Evolutionary conservation across 2,888 invertebrate genomes (phyloP), one percentile per base, ranked within the genome.

Genomic region (Sinohyriopsis cumingii): DNA sequence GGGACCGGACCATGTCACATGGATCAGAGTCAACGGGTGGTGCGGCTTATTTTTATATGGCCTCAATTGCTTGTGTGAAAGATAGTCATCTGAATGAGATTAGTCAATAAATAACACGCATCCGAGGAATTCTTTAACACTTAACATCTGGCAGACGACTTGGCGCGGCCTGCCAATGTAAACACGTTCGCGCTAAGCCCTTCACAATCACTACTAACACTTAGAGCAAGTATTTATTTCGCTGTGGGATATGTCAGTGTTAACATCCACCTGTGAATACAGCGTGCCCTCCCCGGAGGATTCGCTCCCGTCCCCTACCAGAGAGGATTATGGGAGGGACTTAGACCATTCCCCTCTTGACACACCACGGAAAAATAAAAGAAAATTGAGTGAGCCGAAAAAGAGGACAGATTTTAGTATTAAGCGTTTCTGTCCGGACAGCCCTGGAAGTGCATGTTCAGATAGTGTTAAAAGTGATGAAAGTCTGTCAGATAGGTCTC

Each of bases 341-440:
- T 64, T 71, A 12, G 45, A 45, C 63, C 33, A 18, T 59, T 77
- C 73, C 63, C 74, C 74, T 62, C 63, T 63, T 53, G 79, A 79
- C 67, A 79, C 78, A 24, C 81, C 80, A 1, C 73, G 91, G 79
- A 87, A 92, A 77, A 93, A 93, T 85, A 94, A 94, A 87, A 90
- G 94, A 71, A 94, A 94, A 88, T 91, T 93, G 72, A 92, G 93
- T 25, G 94, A 94, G 74, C 93, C 95, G 0, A 83, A 83, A 68
- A 83, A 84, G 65, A 73, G 87, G 55, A 82, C 82, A 24, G 88
- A 88, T 71, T 83, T 87, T 64, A 82, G 81, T 72, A 84, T 85
- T 71, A 89, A 89, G 69, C 74, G 87, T 53, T 83, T 86, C 65
- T 84, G 88, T 76, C 84, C 85, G 63, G 84, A 85, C 45, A 75